A percentile compares a stretch with the other conserved stretches of the same genome.
Conservation (phyloP, 2,888 invertebrate genomes). For the Erebia epiphron region DNA sequence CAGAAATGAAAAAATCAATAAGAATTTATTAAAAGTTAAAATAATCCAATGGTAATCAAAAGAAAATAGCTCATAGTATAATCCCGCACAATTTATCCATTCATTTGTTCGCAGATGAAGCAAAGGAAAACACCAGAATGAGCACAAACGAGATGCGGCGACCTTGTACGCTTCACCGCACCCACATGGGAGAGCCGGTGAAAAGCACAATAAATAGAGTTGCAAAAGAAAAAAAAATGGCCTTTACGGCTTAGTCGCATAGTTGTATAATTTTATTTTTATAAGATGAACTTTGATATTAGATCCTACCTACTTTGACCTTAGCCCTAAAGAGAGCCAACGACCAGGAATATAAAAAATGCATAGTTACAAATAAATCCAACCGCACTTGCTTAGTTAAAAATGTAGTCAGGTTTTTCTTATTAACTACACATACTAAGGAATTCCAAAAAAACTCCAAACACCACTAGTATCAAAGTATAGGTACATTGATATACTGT, state of each 20-base stretch:
- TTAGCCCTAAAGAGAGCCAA: no score
- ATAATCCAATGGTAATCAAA: neutral
- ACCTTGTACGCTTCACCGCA: constrained; percentile 25
- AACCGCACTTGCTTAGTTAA: no score
- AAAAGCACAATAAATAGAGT: constrained; percentile 24
- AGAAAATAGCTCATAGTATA: neutral
- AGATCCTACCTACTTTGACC: neutral
- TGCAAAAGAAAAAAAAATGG: constrained; percentile 13
- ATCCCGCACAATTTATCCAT: constrained; percentile 12
- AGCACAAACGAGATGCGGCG: constrained; percentile 29
- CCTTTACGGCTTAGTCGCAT: neutral
- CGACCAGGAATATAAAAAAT: no score
- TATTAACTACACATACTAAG: no score
- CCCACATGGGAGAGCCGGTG: constrained; percentile 22
- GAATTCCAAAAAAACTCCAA: no score
- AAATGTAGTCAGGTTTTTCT: no score
- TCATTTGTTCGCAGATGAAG: neutral
- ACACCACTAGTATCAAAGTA: no score
- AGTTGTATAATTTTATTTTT: constrained; percentile 7
- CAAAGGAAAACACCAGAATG: constrained; percentile 26
- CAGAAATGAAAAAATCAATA: no score
- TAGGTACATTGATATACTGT: no score
- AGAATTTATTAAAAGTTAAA: neutral
- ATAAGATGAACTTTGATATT: constrained; percentile 9
- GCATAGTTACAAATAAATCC: no score